Conservation (phyloP, 2,888 invertebrate species). For the Anaspis maculata region DNA sequence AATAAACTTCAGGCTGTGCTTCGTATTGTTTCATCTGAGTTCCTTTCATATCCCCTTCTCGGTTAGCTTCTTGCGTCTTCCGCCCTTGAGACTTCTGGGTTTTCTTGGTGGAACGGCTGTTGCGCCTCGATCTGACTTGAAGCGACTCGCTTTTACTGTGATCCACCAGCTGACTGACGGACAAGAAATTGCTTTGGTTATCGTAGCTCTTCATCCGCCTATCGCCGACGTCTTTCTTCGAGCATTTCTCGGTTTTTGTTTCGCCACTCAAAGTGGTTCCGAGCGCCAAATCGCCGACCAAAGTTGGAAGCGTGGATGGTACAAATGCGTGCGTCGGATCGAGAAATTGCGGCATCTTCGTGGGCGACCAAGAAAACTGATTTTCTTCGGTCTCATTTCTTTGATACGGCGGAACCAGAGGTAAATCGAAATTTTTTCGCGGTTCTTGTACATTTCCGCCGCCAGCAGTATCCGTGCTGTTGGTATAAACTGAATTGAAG, state of each 20-base stretch:
- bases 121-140: conserved; percentile 28
- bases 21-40: conserved; percentile 8
- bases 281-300: conserved; percentile 53
- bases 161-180: conserved; percentile 57
- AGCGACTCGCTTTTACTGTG: conserved; percentile 38
- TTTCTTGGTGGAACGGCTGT: conserved; percentile 21
- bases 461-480: conserved; percentile 3
- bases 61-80: conserved; percentile 6
- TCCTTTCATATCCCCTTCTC: too few species aligned
- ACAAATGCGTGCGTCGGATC: conserved; percentile 40
- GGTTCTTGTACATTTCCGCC: conserved; percentile 19
- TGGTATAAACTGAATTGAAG: conserved; percentile 26
- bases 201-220: conserved; percentile 15
- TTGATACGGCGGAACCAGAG: conserved; percentile 25
- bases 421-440: conserved; percentile 25
- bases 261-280: conserved; percentile 24
- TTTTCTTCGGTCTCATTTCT: conserved; percentile 38
- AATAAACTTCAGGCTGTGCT: conserved; percentile 1
- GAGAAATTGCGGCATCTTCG: conserved; percentile 43
- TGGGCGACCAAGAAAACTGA: conserved; percentile 50
- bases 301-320: conserved; percentile 50
- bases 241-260: conserved; percentile 12
- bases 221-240: conserved; percentile 1
- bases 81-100: conserved; percentile 14
- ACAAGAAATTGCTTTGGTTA: conserved; percentile 47